Evolutionary conservation across 2,113 vertebrate genomes (phyloP), one percentile per base, ranked within the genome.

Genomic region (Sceloporus tristichus): DNA sequence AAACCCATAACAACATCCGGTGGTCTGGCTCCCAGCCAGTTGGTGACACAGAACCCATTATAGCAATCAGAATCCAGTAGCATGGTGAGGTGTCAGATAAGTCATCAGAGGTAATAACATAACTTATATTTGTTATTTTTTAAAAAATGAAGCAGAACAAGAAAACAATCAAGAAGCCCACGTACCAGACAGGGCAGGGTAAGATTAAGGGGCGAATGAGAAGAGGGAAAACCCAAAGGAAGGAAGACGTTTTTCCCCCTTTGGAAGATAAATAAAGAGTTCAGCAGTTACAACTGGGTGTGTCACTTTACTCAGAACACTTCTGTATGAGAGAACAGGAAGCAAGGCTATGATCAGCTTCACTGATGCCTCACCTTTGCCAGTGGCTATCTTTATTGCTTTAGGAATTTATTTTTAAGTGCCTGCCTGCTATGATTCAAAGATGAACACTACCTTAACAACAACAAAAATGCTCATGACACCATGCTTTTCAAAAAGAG

Each of bases 221-320:
- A 91, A 89, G 91, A 95, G 56, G 92, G 82, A 84, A 92, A 94
- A 92, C 90, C 89, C 92, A 94, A 73, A 95, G 94, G 94, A 94
- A 94, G 93, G 92, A 92, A 95, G 94, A 91, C 92, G 92, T 89
- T 85, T 85, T 92, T 83, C 34, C 34, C 34, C 1, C 1, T 48
- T 92, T 82, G 92, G 94, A 93, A 94, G 91, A 94, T 94, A 95
- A 95, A 95, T 86, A 95, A 82, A 92, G 75, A 88, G 18, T 75
- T 93, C 83, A 89, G 82, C 88, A 74, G 90, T 89, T 53, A 83
- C 71, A 66, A 0, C 88, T 93, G 95, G 85, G 93, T 91, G 86
- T 88, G 71, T 89, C 91, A 65, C 40, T 65, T 93, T 93, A 85
- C 87, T 93, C 84, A 90, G 85, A 85, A 93, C 77, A 29, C 42